These are phyloP conservation scores for Agrochola macilenta DNA, from an alignment of 2,888 invertebrate species.

Conservation along the genomic window DNA sequence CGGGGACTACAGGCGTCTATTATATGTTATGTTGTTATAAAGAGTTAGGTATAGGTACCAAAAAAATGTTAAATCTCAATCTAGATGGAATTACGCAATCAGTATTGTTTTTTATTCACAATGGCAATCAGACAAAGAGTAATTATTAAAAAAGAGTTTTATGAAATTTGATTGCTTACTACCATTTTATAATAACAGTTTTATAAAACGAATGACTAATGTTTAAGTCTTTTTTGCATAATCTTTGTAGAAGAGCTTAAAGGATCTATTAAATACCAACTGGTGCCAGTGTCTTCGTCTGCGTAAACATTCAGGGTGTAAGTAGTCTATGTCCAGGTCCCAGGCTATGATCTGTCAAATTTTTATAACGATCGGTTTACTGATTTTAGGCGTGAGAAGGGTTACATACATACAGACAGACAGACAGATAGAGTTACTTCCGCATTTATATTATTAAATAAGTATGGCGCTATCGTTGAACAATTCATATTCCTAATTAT, in stretches of 20 bases:
- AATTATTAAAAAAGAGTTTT: slow-evolving; percentile 8
- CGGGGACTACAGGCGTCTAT: too few species aligned
- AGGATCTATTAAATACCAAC: not conserved
- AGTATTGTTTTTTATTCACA: not conserved
- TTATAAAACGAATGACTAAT: not conserved
- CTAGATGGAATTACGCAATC: not conserved
- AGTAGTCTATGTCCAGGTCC: not conserved
- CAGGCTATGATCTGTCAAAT: not conserved
- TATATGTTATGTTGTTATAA: too few species aligned
- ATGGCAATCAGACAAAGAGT: not conserved
- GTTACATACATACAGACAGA: too few species aligned
- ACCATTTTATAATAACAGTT: not conserved
- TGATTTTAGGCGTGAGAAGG: not conserved
- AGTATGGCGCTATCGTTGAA: not conserved
- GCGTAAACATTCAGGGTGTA: not conserved
- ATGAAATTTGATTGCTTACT: not conserved
- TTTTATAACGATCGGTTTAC: not conserved
- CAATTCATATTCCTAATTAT: not conserved
- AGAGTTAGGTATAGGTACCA: too few species aligned
- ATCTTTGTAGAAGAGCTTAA: not conserved
- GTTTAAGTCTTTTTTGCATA: slow-evolving; percentile 7
- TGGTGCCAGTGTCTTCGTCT: not conserved
- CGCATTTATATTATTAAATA: not conserved
- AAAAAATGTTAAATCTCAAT: not conserved
- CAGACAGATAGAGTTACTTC: not conserved